Evolutionary conservation across 2,888 invertebrate species (phyloP), one percentile per base, ranked within the genome.

Genomic region (Palloptera scutellata): DNA sequence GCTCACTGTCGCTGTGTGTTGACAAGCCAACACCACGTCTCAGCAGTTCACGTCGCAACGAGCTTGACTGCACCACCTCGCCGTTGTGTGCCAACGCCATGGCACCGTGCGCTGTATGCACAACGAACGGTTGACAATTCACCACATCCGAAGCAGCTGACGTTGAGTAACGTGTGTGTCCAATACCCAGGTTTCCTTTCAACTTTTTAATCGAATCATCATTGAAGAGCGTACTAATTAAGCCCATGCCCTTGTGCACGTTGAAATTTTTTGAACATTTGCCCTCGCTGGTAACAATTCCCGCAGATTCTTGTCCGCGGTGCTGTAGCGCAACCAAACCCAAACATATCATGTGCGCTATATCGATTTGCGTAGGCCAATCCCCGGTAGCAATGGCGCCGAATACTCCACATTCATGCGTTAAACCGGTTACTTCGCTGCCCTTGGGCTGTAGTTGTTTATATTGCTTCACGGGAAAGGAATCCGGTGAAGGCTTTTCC

Each of bases 61-160:
- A 92, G 82, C 92, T 92, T 74, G 96, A 96, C 86, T 98, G 98
- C 61, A 97, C 95, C 51, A 99, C 89, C 84, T 99, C 97, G 0
- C 98, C 98, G 83, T 99, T 99, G 83, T 99, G 98, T 0, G 97
- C 98, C 45, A 98, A 92, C 0, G 97, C 97, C 64, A 98, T 87
- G 11, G 93, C 92, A 0, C 98, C 98, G 83, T 97, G 96, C 2
- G 93, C 91, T 1, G 98, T 97, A 83, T 98, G 97, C 0, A 98
- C 98, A n/a, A 98, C 96, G 85, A 98, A 98, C 0, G 98, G 98
- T 85, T 99, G 98, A 78, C 97, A 97, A 85, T 98, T 98, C 72
- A 96, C 92, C 81, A 94, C 93, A 81, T 96, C 96, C 0, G 96
- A 96, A 1, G 94, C 96, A 0, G 97, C 98, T 11, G 95, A 92